phyloP scores from a whole-genome alignment of 2,797 vertebrate genomes.

The Tapirus indicus region DNA sequence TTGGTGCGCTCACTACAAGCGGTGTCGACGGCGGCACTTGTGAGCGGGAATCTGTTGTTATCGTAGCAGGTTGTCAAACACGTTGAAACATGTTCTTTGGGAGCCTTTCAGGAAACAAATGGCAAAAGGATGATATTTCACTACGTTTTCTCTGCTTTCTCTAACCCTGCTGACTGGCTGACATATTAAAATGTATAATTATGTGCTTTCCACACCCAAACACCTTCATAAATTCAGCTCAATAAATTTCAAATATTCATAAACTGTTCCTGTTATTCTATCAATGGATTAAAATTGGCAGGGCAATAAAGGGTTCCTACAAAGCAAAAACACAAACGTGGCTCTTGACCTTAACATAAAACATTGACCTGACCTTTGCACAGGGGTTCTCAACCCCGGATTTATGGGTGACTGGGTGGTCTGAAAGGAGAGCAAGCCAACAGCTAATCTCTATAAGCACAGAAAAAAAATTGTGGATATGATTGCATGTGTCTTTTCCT shows the following conservation, averaged over 20 bases:
- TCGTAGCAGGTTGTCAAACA: background rate
- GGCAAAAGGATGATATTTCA: constrained; percentile 50
- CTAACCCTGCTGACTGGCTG: constrained; percentile 32
- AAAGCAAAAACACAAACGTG: background rate
- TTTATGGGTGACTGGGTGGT: background rate
- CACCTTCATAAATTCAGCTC: background rate
- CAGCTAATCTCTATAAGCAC: background rate
- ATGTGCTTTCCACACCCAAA: background rate
- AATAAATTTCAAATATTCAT: constrained; percentile 23
- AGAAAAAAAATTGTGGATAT: background rate
- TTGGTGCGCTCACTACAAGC: background rate
- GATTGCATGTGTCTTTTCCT: background rate
- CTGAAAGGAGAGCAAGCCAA: background rate
- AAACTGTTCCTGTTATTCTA: background rate
- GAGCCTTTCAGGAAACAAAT: constrained; percentile 51
- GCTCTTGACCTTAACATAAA: background rate
- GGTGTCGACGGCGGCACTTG: background rate
- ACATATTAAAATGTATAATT: constrained; percentile 39
- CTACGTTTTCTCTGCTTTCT: constrained; percentile 36
- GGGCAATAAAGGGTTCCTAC: background rate
- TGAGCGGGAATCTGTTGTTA: constrained; percentile 53
- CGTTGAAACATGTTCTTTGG: background rate
- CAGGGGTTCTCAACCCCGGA: background rate
- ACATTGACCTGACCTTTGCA: background rate
- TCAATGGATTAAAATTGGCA: background rate